Percentiles rank a stretch among this genome's conserved stretches.
Evolutionary conservation across 1,140 invertebrate genomes (phyloP).

Genomic region (Cotesia vestalis): DNA sequence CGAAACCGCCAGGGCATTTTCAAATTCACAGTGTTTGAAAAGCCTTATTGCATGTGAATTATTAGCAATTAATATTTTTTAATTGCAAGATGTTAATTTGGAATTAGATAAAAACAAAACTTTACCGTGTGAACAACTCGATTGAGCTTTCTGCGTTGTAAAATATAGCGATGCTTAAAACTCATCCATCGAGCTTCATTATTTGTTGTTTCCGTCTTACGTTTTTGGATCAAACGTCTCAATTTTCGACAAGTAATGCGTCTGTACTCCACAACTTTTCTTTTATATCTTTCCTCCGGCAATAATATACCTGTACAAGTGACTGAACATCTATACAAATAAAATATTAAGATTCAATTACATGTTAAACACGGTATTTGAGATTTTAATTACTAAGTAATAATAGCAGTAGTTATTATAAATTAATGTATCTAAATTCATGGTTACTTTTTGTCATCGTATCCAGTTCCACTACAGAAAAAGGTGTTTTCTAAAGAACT

Average conservation of each 20-base stretch:
- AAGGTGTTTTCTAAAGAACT: conserved; percentile 18
- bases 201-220: conserved; percentile 19
- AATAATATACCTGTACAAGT: conserved; percentile 17
- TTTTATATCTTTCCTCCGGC: conserved; percentile 26
- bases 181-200: conserved; percentile 25
- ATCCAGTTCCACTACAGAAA: conserved; percentile 26
- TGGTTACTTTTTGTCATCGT: conserved; percentile 21
- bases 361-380: conserved; percentile 4
- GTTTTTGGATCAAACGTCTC: conserved; percentile 23
- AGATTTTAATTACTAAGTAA: conserved; percentile 18
- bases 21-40: too few species aligned
- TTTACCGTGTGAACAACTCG: conserved; percentile 22
- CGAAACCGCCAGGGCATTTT: too few species aligned
- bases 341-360: conserved; percentile 11
- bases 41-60: too few species aligned
- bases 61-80: too few species aligned
- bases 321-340: conserved; percentile 21
- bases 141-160: conserved; percentile 19
- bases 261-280: conserved; percentile 17
- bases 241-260: conserved; percentile 22
- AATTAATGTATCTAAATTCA: conserved; percentile 21
- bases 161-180: conserved; percentile 18
- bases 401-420: conserved; percentile 12
- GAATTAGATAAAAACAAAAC: conserved; percentile 19
- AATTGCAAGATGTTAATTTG: not conserved